Conservation (phyloP, 1,140 invertebrate species). For the Chelonus insularis region DNA sequence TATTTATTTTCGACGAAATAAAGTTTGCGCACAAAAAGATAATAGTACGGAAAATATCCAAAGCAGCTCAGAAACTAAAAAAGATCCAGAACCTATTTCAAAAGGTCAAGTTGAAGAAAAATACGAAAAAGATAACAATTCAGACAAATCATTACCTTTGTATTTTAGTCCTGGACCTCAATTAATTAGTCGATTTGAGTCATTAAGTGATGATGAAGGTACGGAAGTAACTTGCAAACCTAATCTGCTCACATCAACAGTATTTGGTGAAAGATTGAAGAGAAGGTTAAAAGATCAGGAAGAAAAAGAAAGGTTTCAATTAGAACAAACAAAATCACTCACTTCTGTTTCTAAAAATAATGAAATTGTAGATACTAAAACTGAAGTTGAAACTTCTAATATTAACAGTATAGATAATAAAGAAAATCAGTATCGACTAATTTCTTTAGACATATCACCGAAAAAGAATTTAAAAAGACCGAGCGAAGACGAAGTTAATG, state of each 20-base stretch:
- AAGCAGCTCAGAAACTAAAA: neutral
- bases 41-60: neutral
- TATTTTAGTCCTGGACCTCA: too few species aligned
- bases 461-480: constrained; percentile 17
- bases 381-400: neutral
- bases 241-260: constrained; percentile 29
- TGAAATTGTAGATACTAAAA: neutral
- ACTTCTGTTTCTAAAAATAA: neutral
- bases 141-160: too few species aligned
- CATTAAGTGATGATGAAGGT: constrained; percentile 13
- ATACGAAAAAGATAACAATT: too few species aligned
- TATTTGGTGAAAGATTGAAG: constrained; percentile 46
- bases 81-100: neutral
- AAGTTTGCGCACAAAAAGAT: constrained; percentile 10
- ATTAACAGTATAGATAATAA: neutral
- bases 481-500: neutral
- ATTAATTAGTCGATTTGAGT: neutral
- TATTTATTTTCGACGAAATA: constrained; percentile 37
- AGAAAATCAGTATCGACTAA: constrained; percentile 18
- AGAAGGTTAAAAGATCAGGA: constrained; percentile 40
- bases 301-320: constrained; percentile 27
- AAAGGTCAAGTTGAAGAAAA: too few species aligned
- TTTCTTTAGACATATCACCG: constrained; percentile 8
- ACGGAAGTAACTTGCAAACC: constrained; percentile 26
- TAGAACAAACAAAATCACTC: neutral